phyloP scores from a whole-genome alignment of 2,888 invertebrate genomes.

The Ophion costatus region DNA sequence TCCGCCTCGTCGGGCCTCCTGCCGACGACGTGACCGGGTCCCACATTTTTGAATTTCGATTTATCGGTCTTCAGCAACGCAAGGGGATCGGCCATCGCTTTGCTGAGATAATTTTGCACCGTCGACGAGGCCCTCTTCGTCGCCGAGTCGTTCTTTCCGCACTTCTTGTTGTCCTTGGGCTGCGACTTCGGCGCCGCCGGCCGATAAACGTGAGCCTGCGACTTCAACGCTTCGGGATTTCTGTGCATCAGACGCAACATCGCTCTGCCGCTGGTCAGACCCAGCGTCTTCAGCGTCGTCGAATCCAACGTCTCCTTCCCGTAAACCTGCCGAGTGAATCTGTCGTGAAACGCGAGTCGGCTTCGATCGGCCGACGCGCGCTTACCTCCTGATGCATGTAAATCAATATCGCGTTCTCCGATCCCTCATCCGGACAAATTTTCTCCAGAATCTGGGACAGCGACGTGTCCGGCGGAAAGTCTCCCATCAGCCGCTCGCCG shows the following conservation, averaged over 20 bases:
- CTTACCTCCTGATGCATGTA: conserved; percentile 80
- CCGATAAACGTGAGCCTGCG: conserved; percentile 89
- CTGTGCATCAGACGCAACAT: conserved; percentile 89
- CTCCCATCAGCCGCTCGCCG: conserved; percentile 87
- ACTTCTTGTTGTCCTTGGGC: conserved; percentile 49
- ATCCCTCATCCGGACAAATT: conserved; percentile 85
- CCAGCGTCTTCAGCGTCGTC: conserved; percentile 91
- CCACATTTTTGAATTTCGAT: conserved; percentile 65
- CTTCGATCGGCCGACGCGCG: too few species aligned
- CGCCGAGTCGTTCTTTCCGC: conserved; percentile 52
- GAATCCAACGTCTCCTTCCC: conserved; percentile 87
- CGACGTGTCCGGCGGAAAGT: conserved; percentile 86
- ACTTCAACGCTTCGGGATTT: conserved; percentile 87
- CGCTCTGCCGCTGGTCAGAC: conserved; percentile 91
- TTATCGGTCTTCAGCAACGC: conserved; percentile 65
- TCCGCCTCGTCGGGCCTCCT: conserved; percentile 47
- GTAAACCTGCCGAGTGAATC: conserved; percentile 84
- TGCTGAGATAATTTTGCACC: conserved; percentile 59
- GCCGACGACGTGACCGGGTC: conserved; percentile 72
- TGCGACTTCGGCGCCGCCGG: conserved; percentile 80
- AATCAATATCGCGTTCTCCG: conserved; percentile 74
- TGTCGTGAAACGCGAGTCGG: not conserved
- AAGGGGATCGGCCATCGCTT: conserved; percentile 63
- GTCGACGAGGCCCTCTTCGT: conserved; percentile 54
- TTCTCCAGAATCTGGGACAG: conserved; percentile 86